phyloP scores from a whole-genome alignment of 2,797 vertebrate species.

The Petrocephalus sullivani region DNA sequence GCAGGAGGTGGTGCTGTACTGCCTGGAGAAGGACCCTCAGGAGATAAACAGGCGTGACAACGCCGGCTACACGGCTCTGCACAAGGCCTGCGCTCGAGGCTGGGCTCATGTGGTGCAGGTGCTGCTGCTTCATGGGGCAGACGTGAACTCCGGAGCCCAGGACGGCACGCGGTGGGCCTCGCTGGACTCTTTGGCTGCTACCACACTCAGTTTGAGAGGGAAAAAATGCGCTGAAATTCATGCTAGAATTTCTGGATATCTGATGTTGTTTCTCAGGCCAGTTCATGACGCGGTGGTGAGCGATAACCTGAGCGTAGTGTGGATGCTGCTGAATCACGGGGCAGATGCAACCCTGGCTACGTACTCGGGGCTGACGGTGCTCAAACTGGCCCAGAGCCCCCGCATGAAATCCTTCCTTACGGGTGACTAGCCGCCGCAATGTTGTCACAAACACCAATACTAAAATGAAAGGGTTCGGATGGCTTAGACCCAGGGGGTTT shows the following conservation, averaged over 20 bases:
- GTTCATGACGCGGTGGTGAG: conserved; percentile 94
- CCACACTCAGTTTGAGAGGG: not conserved
- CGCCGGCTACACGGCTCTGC: conserved; percentile 91
- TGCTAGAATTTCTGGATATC: not conserved
- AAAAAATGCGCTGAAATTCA: not conserved
- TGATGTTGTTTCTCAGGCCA: conserved; percentile 62
- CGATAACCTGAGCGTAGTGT: conserved; percentile 91
- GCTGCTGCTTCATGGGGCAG: conserved; percentile 85
- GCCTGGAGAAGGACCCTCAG: conserved; percentile 86
- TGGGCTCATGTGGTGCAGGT: conserved; percentile 89
- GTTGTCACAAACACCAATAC: not conserved
- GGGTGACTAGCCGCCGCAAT: conserved; percentile 53
- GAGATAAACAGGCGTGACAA: conserved; percentile 96
- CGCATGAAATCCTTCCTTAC: conserved; percentile 89
- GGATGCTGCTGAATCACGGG: conserved; percentile 91
- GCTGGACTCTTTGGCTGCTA: not conserved
- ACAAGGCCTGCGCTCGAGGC: conserved; percentile 88
- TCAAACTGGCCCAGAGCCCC: conserved; percentile 86
- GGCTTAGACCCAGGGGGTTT: not conserved
- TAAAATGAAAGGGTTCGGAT: not conserved
- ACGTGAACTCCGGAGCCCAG: conserved; percentile 96
- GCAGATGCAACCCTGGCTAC: conserved; percentile 94
- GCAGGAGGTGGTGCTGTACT: conserved; percentile 93
- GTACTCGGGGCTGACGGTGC: conserved; percentile 90
- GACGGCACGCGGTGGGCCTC: conserved; percentile 85